Conservation (phyloP, 2,888 invertebrate species). For the Sylvicola cinctus region DNA sequence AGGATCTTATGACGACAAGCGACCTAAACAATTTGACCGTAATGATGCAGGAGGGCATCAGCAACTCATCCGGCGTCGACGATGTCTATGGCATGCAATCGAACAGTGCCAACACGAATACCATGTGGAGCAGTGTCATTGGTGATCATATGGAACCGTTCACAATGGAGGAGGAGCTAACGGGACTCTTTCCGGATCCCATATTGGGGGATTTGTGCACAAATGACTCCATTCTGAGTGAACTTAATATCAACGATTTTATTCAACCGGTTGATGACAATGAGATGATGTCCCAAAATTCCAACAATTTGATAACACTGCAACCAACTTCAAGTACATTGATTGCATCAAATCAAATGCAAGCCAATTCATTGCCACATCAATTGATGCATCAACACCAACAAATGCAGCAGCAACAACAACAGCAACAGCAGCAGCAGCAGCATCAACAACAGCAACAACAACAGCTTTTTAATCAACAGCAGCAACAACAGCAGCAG, state of each 20-base stretch:
- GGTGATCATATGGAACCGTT: slow-evolving; percentile 34
- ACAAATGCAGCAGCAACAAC: slow-evolving; percentile 13
- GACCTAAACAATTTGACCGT: no score
- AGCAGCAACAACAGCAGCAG: no score
- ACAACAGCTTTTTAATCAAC: no score
- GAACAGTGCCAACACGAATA: slow-evolving; percentile 16
- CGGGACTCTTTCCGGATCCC: slow-evolving; percentile 63
- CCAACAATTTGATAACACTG: slow-evolving; percentile 6
- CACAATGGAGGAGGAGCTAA: slow-evolving; percentile 72
- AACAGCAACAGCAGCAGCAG: slow-evolving; percentile 11
- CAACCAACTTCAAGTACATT: slow-evolving; percentile 2
- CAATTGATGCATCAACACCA: slow-evolving; percentile 4
- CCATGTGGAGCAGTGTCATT: slow-evolving; percentile 26
- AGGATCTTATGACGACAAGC: no score
- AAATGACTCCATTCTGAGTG: slow-evolving; percentile 60
- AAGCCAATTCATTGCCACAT: neutral
- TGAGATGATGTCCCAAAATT: neutral
- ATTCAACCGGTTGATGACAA: slow-evolving; percentile 40
- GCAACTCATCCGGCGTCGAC: no score
- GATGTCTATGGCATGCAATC: neutral
- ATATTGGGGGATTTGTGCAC: slow-evolving; percentile 68
- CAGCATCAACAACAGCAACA: no score
- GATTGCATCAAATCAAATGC: neutral
- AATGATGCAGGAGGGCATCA: no score
- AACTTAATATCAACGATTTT: slow-evolving; percentile 71